Percentiles rank a stretch among this genome's conserved stretches.
Conservation (phyloP, 2,797 vertebrate species). For the Columba guinea region DNA sequence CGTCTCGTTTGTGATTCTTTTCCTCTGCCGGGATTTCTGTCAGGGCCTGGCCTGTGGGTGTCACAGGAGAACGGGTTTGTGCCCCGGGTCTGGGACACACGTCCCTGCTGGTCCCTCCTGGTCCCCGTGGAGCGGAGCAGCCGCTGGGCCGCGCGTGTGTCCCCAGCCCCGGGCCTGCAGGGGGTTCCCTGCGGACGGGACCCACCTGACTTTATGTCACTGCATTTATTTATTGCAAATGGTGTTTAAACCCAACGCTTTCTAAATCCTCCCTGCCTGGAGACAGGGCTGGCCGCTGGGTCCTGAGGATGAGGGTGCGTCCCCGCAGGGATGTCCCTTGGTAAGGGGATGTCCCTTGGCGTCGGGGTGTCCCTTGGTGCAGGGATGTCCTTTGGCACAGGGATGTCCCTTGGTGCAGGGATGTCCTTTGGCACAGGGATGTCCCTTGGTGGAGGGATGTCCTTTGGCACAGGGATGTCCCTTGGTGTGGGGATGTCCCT, state of each 20-base stretch:
- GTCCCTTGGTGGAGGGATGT: no score
- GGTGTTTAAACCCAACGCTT: not conserved
- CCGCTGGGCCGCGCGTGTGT: not conserved
- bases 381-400: no score
- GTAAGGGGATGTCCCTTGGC: no score
- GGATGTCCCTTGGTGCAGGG: no score
- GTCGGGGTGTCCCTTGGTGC: no score
- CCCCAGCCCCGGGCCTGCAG: not conserved
- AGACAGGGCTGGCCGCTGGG: not conserved
- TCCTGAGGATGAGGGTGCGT: not conserved
- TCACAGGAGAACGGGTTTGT: no score
- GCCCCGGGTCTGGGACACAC: not conserved
- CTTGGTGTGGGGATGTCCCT: no score
- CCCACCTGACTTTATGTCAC: not conserved
- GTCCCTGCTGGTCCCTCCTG: not conserved
- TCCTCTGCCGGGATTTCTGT: not conserved
- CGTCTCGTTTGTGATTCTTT: not conserved
- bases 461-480: no score
- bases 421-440: no score
- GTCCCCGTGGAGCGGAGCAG: not conserved
- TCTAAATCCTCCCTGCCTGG: not conserved
- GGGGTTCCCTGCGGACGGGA: rapidly evolving
- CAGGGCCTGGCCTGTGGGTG: no score
- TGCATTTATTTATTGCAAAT: not conserved
- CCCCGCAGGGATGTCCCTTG: not conserved